These are phyloP conservation scores for Opisthograptis luteolata DNA, from an alignment of 2,888 invertebrate genomes.

Conservation along the genomic window DNA sequence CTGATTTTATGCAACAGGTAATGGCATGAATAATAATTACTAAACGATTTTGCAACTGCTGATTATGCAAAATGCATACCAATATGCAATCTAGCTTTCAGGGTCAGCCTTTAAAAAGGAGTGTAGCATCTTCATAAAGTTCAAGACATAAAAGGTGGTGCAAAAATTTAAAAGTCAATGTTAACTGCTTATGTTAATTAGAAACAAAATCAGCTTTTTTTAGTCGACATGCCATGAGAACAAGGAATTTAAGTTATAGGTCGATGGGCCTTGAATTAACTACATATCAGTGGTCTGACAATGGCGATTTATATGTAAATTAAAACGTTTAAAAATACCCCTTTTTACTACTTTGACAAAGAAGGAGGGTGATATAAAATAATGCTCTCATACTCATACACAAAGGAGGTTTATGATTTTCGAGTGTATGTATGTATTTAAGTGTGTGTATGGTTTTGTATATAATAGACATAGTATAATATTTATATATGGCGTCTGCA, in stretches of 20 bases:
- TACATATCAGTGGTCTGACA: neutral
- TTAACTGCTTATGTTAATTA: conserved; percentile 11
- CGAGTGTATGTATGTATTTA: no score
- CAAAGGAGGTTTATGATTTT: no score
- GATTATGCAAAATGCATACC: conserved; percentile 10
- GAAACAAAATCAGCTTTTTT: neutral
- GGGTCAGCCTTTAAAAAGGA: conserved; percentile 12
- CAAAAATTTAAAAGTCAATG: conserved; percentile 8
- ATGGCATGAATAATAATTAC: conserved; percentile 13
- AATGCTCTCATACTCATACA: no score
- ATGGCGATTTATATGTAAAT: conserved; percentile 12
- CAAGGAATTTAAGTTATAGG: conserved; percentile 4
- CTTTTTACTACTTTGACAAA: no score
- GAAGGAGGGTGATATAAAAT: no score
- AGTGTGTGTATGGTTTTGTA: no score
- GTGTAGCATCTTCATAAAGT: conserved; percentile 17
- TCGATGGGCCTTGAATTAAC: conserved; percentile 19
- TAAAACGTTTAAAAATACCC: conserved; percentile 1
- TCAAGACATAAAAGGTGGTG: conserved; percentile 7
- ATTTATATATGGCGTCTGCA: no score
- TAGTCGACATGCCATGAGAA: neutral
- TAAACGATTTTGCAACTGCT: conserved; percentile 15
- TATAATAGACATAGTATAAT: no score
- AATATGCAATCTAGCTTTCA: conserved; percentile 16
- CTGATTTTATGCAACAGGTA: conserved; percentile 18